A percentile compares a stretch with the other conserved stretches of the same genome.
Conservation (phyloP, 2,113 vertebrate genomes). For the Toxostoma redivivum region DNA sequence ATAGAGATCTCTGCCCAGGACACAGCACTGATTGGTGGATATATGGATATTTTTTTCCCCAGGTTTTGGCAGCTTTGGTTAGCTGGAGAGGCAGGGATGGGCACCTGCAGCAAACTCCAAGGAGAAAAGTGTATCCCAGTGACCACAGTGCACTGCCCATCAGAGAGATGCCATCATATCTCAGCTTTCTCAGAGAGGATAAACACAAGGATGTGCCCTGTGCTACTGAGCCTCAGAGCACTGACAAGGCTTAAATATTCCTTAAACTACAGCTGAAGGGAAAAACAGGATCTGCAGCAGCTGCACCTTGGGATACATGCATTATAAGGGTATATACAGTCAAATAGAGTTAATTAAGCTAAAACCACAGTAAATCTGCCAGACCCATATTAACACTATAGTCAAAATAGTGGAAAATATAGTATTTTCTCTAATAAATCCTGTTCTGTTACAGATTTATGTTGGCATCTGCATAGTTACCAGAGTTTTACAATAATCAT, state of each 20-base stretch:
- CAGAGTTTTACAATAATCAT: conserved; percentile 75
- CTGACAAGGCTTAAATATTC: conserved; percentile 33
- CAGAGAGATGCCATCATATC: fast-evolving
- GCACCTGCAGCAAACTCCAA: not conserved
- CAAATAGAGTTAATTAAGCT: conserved; percentile 73
- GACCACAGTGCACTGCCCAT: fast-evolving
- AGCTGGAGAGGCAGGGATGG: not conserved
- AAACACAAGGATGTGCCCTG: fast-evolving
- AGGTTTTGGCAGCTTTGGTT: fast-evolving
- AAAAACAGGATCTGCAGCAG: not conserved
- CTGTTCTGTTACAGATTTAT: conserved; percentile 69
- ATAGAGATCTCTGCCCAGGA: fast-evolving
- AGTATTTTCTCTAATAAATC: conserved; percentile 73
- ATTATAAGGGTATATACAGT: conserved; percentile 55
- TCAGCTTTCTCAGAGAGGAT: not conserved
- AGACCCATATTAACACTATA: conserved; percentile 63
- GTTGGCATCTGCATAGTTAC: conserved; percentile 61
- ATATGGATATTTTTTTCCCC: fast-evolving
- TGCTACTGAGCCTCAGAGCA: not conserved
- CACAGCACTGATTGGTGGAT: fast-evolving
- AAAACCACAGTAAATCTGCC: conserved; percentile 70
- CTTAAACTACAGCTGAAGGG: conserved; percentile 33
- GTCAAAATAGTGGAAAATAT: conserved; percentile 72
- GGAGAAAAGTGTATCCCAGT: not conserved
- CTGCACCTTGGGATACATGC: conserved; percentile 43